These are phyloP conservation scores for Thamnaconus septentrionalis DNA, from an alignment of 2,113 vertebrate genomes.

Conservation along the genomic window DNA sequence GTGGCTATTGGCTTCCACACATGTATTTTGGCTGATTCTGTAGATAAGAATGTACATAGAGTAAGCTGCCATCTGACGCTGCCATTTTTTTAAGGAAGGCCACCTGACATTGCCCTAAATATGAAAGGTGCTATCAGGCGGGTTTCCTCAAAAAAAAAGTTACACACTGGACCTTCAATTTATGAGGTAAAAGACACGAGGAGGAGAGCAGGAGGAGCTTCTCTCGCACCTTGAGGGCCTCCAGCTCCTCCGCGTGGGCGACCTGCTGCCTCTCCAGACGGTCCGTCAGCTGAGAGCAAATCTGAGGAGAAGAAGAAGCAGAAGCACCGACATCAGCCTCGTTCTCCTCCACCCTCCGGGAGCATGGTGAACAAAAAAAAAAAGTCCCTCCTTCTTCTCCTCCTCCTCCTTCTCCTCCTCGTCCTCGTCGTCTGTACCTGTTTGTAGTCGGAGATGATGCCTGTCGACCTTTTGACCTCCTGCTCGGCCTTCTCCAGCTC, in stretches of 20 bases:
- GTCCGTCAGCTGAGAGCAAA: conserved; percentile 89
- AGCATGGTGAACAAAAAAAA: too few species aligned
- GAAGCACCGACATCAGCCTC: conserved; percentile 10
- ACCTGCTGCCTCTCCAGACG: conserved; percentile 87
- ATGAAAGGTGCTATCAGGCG: too few species aligned
- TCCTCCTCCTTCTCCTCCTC: background rate
- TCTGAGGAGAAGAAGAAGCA: conserved; percentile 73
- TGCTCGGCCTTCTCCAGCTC: conserved; percentile 90
- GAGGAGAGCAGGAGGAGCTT: too few species aligned
- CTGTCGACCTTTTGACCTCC: conserved; percentile 85
- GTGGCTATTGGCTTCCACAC: too few species aligned
- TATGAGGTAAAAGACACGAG: background rate
- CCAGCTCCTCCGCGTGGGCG: conserved; percentile 83
- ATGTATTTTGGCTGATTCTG: too few species aligned
- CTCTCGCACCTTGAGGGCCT: conserved; percentile 81
- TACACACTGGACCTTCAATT: too few species aligned
- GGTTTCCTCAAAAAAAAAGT: too few species aligned
- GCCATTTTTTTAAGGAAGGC: too few species aligned
- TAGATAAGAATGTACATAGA: too few species aligned
- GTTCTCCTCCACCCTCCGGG: background rate
- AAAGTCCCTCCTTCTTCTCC: too few species aligned
- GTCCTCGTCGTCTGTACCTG: conserved; percentile 67
- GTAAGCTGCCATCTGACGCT: too few species aligned
- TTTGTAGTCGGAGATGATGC: conserved; percentile 91
- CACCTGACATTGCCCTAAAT: too few species aligned